Evolutionary conservation across 2,113 vertebrate species (phyloP), one percentile per base, ranked within the genome.

Genomic region (Coturnix japonica): DNA sequence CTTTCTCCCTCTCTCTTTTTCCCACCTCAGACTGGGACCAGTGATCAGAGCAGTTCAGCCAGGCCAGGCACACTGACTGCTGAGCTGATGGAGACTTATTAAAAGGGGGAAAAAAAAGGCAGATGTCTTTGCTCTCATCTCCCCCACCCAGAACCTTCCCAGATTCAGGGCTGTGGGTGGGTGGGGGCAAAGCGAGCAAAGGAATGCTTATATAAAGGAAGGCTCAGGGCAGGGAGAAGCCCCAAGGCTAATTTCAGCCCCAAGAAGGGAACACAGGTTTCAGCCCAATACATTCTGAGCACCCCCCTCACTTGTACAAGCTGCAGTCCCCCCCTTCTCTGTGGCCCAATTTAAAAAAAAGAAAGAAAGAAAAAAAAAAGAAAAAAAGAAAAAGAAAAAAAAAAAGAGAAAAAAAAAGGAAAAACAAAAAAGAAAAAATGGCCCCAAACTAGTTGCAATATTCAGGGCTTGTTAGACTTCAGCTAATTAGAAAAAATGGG

Each of bases 401-500:
- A 47, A 23, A 47, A 12, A 7, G 7, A 23, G 12, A 46, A 51
- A 63, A 11, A 46, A 7, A 20, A 8, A 3, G 6, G 17, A 11
- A 26, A 85, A 87, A 28, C 63, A 19, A n/a, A 59, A 4, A 8
- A 3, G 31, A 49, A 71, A 53, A 54, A 57, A 59, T 3, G 31
- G 9, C 9, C 66, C 67, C 4, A 96, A 97, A 97, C 66, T 95
- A 96, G 95, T 97, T 94, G 96, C 91, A 94, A 97, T 97, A 97
- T 97, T 97, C 98, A 97, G 97, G 89, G 97, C 98, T 98, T 98
- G 98, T 98, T 98, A 98, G 98, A 97, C 98, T 98, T 98, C 98
- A 94, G 97, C 99, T 99, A 99, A 99, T 99, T 99, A 99, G 98
- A 98, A 98, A 98, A 98, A 98, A 97, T 95, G 96, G 96, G 94